A percentile compares a stretch with the other conserved stretches of the same genome.
Evolutionary conservation across 2,888 invertebrate species (phyloP).

Genomic region (Cerceris ruficornis): DNA sequence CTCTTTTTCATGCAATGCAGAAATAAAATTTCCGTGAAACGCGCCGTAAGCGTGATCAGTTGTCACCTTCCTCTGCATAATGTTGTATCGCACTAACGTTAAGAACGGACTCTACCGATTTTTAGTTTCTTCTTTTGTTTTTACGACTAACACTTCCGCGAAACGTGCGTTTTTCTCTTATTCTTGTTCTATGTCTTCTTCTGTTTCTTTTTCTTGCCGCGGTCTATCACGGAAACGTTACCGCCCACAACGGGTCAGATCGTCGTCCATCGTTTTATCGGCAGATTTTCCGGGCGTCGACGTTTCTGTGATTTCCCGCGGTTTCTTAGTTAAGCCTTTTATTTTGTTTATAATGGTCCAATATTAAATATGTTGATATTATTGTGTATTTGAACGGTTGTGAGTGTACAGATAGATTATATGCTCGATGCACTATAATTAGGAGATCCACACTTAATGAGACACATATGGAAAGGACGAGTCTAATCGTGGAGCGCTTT

Average conservation of each 20-base stretch:
- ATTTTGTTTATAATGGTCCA: slow-evolving; percentile 69
- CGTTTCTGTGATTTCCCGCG: not conserved
- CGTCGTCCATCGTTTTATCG: not conserved
- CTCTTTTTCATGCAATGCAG: slow-evolving; percentile 66
- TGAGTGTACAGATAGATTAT: slow-evolving; percentile 79
- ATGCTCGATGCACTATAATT: slow-evolving; percentile 73
- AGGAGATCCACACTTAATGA: slow-evolving; percentile 70
- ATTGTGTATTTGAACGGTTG: slow-evolving; percentile 79
- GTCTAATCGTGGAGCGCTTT: slow-evolving; percentile 36
- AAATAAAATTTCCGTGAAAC: slow-evolving; percentile 71
- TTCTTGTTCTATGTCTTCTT: not conserved
- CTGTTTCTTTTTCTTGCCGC: no score
- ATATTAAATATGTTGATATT: slow-evolving; percentile 80
- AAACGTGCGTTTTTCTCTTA: slow-evolving; percentile 16
- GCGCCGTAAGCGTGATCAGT: slow-evolving; percentile 56
- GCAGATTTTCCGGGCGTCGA: not conserved
- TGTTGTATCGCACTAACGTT: slow-evolving; percentile 35
- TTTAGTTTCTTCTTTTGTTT: slow-evolving; percentile 46
- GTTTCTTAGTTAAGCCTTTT: slow-evolving; percentile 18
- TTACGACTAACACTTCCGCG: slow-evolving; percentile 37
- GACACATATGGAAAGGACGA: slow-evolving; percentile 62
- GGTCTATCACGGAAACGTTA: not conserved
- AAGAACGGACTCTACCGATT: slow-evolving; percentile 21
- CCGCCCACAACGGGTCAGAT: not conserved
- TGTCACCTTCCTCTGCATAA: slow-evolving; percentile 59